These are phyloP conservation scores for Coendou prehensilis DNA, from an alignment of 2,797 vertebrate genomes.

Conservation along the genomic window DNA sequence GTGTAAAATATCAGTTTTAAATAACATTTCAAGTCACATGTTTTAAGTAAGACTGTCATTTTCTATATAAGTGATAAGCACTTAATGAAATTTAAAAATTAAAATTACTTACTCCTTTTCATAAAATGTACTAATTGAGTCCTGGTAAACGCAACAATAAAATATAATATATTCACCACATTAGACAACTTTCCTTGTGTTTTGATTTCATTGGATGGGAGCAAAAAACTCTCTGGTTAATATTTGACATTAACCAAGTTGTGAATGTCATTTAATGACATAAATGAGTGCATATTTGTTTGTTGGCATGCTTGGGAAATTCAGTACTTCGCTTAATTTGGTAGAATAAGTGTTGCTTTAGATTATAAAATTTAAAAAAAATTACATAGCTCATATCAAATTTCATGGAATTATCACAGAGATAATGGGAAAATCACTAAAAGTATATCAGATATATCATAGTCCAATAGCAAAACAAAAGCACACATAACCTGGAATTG, in stretches of 20 bases:
- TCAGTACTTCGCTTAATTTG: not conserved
- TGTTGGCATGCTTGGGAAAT: not conserved
- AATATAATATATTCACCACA: not conserved
- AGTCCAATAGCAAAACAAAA: not conserved
- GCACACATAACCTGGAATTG: not conserved
- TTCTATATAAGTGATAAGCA: not conserved
- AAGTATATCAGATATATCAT: not conserved
- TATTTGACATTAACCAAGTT: not conserved
- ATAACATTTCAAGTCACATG: not conserved
- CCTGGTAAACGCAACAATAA: not conserved
- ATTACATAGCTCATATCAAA: not conserved
- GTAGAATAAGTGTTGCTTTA: not conserved
- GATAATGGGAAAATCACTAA: constrained; percentile 8
- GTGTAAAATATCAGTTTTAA: constrained; percentile 38
- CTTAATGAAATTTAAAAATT: not conserved
- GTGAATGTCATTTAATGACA: not conserved
- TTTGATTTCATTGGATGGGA: not conserved
- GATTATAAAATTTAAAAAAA: not conserved
- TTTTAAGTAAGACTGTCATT: not conserved
- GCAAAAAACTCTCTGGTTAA: not conserved
- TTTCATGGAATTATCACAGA: not conserved
- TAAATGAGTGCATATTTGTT: not conserved
- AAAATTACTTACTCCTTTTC: not conserved
- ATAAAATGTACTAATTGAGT: not conserved
- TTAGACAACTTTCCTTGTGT: not conserved